These are phyloP conservation scores for Coleophora flavipennella DNA, from an alignment of 2,888 invertebrate genomes.

Conservation along the genomic window DNA sequence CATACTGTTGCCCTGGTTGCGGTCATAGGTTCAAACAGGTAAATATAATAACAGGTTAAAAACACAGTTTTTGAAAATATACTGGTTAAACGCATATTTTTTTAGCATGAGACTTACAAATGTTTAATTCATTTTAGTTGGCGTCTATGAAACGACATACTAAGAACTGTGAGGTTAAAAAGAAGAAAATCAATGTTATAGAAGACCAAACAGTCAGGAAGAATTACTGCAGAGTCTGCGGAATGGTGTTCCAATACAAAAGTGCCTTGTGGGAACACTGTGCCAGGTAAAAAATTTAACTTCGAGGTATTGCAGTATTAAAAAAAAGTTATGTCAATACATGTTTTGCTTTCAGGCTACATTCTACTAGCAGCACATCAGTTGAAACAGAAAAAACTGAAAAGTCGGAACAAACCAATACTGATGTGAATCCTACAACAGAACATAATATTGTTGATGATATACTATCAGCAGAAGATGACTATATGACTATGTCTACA, in stretches of 20 bases:
- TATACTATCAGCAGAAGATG: slow-evolving; percentile 58
- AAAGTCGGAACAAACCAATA: slow-evolving; percentile 17
- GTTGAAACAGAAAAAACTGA: slow-evolving; percentile 27
- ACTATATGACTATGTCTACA: slow-evolving; percentile 48
- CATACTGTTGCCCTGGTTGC: slow-evolving; percentile 45
- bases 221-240: slow-evolving; percentile 49
- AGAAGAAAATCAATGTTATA: slow-evolving; percentile 5
- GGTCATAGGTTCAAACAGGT: slow-evolving; percentile 50
- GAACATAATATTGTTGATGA: slow-evolving; percentile 62
- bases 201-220: slow-evolving; percentile 30
- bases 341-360: slow-evolving; percentile 26
- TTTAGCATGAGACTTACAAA: no score
- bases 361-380: slow-evolving; percentile 29
- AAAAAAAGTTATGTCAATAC: no score
- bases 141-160: slow-evolving; percentile 52
- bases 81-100: no score
- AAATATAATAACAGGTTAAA: neutral
- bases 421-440: slow-evolving; percentile 28
- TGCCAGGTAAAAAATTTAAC: slow-evolving; percentile 34
- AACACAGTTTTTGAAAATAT: no score
- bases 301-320: no score
- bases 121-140: slow-evolving; percentile 25
- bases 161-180: slow-evolving; percentile 30
- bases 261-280: slow-evolving; percentile 49
- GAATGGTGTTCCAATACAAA: slow-evolving; percentile 47